Percentiles rank a stretch among this genome's conserved stretches.
Evolutionary conservation across 2,888 invertebrate species (phyloP).

Genomic region (Cremastinae sp.): DNA sequence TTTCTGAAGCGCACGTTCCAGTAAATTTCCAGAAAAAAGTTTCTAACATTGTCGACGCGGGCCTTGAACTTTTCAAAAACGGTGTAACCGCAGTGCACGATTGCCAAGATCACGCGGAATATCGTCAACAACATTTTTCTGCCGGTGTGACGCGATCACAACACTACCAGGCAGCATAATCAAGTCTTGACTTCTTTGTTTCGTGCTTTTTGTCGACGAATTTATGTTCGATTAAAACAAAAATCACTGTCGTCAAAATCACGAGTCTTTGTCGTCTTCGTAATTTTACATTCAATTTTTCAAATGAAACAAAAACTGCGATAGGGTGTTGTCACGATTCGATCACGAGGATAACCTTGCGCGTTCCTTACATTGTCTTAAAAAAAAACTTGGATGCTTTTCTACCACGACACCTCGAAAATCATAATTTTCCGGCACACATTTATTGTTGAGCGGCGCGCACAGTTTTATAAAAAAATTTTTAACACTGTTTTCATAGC

Average conservation of each 20-base stretch:
- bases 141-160: conserved; percentile 30
- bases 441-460: no score
- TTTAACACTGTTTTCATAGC: no score
- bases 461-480: no score
- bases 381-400: not conserved
- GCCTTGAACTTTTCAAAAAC: conserved; percentile 26
- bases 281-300: no score
- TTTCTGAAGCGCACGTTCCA: conserved; percentile 31
- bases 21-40: conserved; percentile 30
- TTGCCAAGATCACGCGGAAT: conserved; percentile 56
- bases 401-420: not conserved
- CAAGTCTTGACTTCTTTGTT: conserved; percentile 24
- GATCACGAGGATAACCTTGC: conserved; percentile 40
- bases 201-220: not conserved
- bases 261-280: not conserved
- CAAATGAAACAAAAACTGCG: not conserved
- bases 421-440: no score
- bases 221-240: not conserved
- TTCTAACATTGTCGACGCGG: conserved; percentile 27
- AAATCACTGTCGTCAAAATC: no score
- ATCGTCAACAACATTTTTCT: conserved; percentile 61
- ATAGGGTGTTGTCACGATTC: not conserved
- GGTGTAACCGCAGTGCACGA: conserved; percentile 53
- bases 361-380: not conserved
- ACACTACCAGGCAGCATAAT: conserved; percentile 60